Evolutionary conservation across 1,140 invertebrate species (phyloP), one percentile per base, ranked within the genome.

Genomic region (Drosophila bocki): DNA sequence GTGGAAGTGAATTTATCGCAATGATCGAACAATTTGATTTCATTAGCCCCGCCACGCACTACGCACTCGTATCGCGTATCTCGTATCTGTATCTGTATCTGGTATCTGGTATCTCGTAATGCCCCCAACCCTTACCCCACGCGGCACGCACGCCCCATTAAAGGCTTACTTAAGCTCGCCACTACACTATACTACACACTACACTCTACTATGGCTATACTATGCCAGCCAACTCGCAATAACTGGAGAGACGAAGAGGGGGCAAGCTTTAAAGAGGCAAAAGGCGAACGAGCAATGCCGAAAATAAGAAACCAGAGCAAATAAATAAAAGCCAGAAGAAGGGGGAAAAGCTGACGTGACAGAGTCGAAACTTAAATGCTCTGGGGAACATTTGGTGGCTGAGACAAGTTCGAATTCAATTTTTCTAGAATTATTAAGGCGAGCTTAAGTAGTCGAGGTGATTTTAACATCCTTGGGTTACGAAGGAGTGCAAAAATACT

Each of bases 1-100:
- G 85, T 84, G 85, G 85, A 88, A 75, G 80, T 70, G 82, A 87
- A 84, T 87, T 82, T 79, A 87, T 82, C 83, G 82, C 82, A 85
- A 78, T 80, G 84, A 88, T 87, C 80, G 80, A 90, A 80, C 78
- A 86, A 86, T 75, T 77, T 76, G 50, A 77, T 77, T 78, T 76
- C 50, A 76, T 77, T 76, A 76, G 62, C 74, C 69, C 11, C 37
- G 37, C 47, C 19, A 54, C 65, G 37, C 29, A 35, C 17, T 47
- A 17, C 33, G 29, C 32, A 39, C 33, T 15, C 51, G 51, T 54
- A 37, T 39, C 33, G 13, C 35, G 51, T 37, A 39, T 9, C 51
- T 9, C n/a, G 51, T 54, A 54, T 15, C 51, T 37, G 17, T 29
- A 29, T 29, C 26, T 26, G 33, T 37, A 54, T 54, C 53, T 37